Percentiles rank a stretch among this genome's conserved stretches.
Conservation (phyloP, 2,797 vertebrate genomes). For the Aplochiton taeniatus region DNA sequence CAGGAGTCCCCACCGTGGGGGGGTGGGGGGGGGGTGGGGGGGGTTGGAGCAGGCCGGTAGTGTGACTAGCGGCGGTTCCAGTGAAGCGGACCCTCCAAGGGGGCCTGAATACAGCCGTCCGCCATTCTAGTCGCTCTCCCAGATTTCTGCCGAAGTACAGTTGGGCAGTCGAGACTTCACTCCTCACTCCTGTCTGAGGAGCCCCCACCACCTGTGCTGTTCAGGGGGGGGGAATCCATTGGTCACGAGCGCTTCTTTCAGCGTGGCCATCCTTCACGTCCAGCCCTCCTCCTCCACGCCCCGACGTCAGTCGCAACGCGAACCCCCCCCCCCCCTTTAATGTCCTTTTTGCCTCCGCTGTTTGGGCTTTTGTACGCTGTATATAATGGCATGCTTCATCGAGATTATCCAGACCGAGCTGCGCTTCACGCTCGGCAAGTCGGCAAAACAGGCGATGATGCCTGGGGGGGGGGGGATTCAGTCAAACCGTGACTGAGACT, state of each 20-base stretch:
- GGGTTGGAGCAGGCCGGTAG: no score
- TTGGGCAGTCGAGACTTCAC: slow-evolving; percentile 17
- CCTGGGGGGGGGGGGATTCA: slow-evolving; percentile 1
- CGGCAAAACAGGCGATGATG: slow-evolving; percentile 31
- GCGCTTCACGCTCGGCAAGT: slow-evolving; percentile 30
- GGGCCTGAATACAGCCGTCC: slow-evolving; percentile 47
- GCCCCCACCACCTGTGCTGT: slow-evolving; percentile 17
- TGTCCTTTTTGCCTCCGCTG: slow-evolving; percentile 21
- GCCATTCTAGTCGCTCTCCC: slow-evolving; percentile 47
- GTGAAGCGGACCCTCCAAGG: slow-evolving; percentile 37
- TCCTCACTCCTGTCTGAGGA: slow-evolving; percentile 28
- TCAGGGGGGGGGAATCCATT: slow-evolving; percentile 31
- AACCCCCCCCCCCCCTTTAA: slow-evolving; percentile 43
- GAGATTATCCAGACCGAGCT: slow-evolving; percentile 42
- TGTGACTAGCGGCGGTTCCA: no score
- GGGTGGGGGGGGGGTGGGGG: slow-evolving; percentile 3
- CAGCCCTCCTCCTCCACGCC: slow-evolving; percentile 20
- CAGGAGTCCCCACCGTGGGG: slow-evolving; percentile 40
- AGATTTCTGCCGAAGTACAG: slow-evolving; percentile 20
- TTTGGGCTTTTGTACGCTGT: slow-evolving; percentile 43
- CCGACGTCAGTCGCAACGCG: slow-evolving; percentile 39
- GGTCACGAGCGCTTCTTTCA: slow-evolving; percentile 32
- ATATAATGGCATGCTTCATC: slow-evolving; percentile 49
- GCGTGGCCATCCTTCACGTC: slow-evolving; percentile 24
- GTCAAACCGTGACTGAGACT: background rate